Evolutionary conservation across 2,113 vertebrate species (phyloP).

Genomic region (Sceloporus tristichus): DNA sequence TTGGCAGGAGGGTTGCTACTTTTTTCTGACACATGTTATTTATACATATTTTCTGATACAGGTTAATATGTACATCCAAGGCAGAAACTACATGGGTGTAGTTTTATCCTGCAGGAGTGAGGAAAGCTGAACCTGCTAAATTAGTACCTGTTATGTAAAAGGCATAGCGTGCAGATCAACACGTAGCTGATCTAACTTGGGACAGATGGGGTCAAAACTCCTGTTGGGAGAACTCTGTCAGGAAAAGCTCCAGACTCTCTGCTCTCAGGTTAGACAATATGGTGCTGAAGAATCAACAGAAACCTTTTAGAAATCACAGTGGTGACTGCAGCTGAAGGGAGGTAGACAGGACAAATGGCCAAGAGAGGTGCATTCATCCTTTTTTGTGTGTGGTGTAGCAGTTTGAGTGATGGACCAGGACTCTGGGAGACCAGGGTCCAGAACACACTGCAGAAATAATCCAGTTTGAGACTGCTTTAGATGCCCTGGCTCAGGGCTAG

Average conservation of each 20-base stretch:
- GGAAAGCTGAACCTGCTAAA: not conserved
- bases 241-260: not conserved
- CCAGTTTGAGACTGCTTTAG: too few species aligned
- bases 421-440: too few species aligned
- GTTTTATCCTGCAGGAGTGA: too few species aligned
- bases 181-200: not conserved
- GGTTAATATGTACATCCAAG: not conserved
- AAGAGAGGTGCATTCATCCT: too few species aligned
- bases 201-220: not conserved
- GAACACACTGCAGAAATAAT: too few species aligned
- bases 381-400: too few species aligned
- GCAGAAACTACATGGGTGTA: not conserved
- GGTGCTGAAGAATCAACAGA: not conserved
- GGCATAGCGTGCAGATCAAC: not conserved
- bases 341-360: not conserved
- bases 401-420: too few species aligned
- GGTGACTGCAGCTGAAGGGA: not conserved
- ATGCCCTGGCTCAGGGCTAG: too few species aligned
- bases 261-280: not conserved
- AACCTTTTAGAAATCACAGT: not conserved
- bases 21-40: not conserved
- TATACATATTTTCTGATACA: too few species aligned
- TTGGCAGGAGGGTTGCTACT: not conserved
- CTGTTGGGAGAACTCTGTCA: not conserved
- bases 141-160: not conserved